A percentile compares a stretch with the other conserved stretches of the same genome.
phyloP scores from a whole-genome alignment of 2,797 vertebrate genomes.

The Brachyrhaphis roseni region DNA sequence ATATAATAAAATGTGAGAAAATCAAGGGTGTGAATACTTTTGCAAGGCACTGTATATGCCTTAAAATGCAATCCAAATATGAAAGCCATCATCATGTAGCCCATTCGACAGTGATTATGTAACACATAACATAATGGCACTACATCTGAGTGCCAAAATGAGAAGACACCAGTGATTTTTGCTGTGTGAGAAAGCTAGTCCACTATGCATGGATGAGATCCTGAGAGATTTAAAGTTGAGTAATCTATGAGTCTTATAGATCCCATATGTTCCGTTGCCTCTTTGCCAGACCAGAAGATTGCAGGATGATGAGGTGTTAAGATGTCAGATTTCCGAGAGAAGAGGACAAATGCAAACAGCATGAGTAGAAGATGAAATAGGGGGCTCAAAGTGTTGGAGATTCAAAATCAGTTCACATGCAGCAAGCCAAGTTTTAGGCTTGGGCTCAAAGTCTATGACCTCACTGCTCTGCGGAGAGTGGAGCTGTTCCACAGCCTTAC shows the following conservation, averaged over 20 bases:
- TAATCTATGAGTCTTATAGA: slow-evolving; percentile 70
- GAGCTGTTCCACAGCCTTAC: slow-evolving; percentile 61
- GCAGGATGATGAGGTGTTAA: slow-evolving; percentile 72
- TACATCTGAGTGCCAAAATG: slow-evolving; percentile 45
- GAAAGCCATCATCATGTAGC: slow-evolving; percentile 41
- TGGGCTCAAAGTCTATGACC: slow-evolving; percentile 74
- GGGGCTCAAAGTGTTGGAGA: slow-evolving; percentile 56
- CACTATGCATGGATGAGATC: slow-evolving; percentile 49
- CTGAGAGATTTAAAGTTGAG: slow-evolving; percentile 60
- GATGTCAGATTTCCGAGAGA: slow-evolving; percentile 56
- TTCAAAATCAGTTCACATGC: slow-evolving; percentile 76
- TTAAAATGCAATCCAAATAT: slow-evolving; percentile 48
- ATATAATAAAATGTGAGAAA: neutral
- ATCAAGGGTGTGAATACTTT: neutral
- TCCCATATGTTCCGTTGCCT: slow-evolving; percentile 68
- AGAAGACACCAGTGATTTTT: slow-evolving; percentile 57
- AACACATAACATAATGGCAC: slow-evolving; percentile 54
- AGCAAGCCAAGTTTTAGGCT: slow-evolving; percentile 68
- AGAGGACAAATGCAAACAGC: slow-evolving; percentile 46
- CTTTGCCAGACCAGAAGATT: slow-evolving; percentile 38
- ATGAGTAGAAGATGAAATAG: slow-evolving; percentile 37
- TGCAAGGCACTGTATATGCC: slow-evolving; percentile 6
- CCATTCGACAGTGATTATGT: slow-evolving; percentile 41
- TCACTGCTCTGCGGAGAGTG: slow-evolving; percentile 68
- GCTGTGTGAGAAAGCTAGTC: slow-evolving; percentile 63